Evolutionary conservation across 30 jellyfish, hydroid and myxozoan genomes (phyloP).

Genomic region (Aurelia sp.): DNA sequence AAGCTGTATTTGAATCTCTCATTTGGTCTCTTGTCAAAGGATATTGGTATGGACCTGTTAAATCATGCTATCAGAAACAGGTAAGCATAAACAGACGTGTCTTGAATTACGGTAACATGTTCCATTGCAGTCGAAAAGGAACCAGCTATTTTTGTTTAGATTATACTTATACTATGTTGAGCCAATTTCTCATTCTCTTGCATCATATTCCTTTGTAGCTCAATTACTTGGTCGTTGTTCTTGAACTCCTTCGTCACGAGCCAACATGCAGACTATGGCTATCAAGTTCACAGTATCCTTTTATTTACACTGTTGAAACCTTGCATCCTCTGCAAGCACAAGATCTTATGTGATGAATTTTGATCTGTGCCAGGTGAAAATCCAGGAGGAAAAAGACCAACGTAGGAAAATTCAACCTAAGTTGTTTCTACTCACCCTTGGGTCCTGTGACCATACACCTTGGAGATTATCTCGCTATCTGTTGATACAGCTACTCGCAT

Average conservation of each 20-base stretch:
- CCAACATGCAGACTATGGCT: constrained; percentile 93
- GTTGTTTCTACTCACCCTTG: too few species aligned
- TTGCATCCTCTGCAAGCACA: too few species aligned
- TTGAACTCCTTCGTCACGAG: constrained; percentile 87
- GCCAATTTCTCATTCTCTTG: not conserved
- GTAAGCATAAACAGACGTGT: constrained; percentile 7
- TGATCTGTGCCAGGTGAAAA: too few species aligned
- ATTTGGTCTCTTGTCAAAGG: constrained; percentile 97
- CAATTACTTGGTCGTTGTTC: constrained; percentile 76
- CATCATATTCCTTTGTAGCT: constrained; percentile 52
- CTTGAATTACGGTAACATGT: not conserved
- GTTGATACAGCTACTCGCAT: too few species aligned
- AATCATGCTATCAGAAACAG: constrained; percentile 85
- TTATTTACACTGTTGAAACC: not conserved
- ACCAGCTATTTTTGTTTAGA: too few species aligned
- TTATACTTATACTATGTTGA: not conserved
- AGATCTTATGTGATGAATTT: too few species aligned
- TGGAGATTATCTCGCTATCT: too few species aligned
- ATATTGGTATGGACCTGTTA: constrained; percentile 97
- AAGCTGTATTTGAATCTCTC: constrained; percentile 84
- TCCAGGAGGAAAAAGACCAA: too few species aligned
- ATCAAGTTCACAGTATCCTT: constrained; percentile 88
- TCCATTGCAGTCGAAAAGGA: too few species aligned
- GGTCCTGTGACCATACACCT: too few species aligned
- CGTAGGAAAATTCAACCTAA: too few species aligned